Evolutionary conservation across 92 coral and sea anemone species (phyloP).

Genomic region (Phenganax marumi): DNA sequence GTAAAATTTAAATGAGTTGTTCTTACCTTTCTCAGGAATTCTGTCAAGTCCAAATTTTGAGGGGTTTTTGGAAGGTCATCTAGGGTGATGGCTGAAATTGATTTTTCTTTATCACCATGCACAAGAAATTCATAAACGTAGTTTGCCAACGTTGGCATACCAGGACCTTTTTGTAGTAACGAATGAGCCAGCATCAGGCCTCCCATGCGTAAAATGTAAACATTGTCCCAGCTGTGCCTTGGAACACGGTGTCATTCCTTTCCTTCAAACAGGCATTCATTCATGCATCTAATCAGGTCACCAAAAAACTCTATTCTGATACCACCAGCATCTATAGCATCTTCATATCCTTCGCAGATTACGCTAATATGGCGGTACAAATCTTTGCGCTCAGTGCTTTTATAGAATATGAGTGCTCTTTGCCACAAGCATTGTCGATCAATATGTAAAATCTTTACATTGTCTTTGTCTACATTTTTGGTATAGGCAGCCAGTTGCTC

Average conservation of each 20-base stretch:
- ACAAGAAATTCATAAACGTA: constrained; percentile 11
- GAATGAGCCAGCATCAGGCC: too few relatives aligned
- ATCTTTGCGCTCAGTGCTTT: neutral
- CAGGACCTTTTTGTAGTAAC: too few relatives aligned
- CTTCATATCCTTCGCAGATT: too few relatives aligned
- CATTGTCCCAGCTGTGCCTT: too few relatives aligned
- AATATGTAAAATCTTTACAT: neutral
- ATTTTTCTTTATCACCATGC: neutral
- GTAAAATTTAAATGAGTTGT: too few relatives aligned
- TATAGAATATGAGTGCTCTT: neutral
- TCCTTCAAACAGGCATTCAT: too few relatives aligned
- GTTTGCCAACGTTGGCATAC: constrained; percentile 15
- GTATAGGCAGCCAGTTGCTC: neutral
- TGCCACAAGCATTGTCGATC: neutral
- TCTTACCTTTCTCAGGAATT: neutral
- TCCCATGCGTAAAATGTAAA: too few relatives aligned
- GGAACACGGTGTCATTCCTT: too few relatives aligned
- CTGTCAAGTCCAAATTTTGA: neutral
- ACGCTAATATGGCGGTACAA: neutral
- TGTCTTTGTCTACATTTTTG: neutral
- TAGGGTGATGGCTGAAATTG: neutral
- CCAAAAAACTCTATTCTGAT: too few relatives aligned
- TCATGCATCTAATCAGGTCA: too few relatives aligned
- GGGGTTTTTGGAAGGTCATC: neutral
- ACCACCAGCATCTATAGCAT: too few relatives aligned